These are phyloP conservation scores for Hyphantria cunea DNA, from an alignment of 1,140 invertebrate species.

Conservation along the genomic window DNA sequence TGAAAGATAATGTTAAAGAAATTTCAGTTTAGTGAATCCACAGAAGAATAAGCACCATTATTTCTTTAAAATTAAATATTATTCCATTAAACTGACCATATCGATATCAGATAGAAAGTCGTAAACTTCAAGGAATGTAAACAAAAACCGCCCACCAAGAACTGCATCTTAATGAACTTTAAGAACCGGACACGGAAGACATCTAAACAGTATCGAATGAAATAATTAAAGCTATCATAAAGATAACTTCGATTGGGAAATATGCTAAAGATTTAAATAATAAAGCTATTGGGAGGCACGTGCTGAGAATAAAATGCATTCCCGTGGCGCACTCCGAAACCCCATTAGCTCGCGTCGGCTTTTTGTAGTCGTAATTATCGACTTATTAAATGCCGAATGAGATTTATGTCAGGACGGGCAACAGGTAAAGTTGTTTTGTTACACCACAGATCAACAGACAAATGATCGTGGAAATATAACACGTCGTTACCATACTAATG, in stretches of 20 bases:
- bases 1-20: too few relatives aligned
- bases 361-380: conserved; percentile 66
- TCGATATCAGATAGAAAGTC: conserved; percentile 23
- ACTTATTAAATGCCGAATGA: conserved; percentile 56
- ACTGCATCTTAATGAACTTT: conserved; percentile 46
- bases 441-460: conserved; percentile 39
- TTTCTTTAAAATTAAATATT: conserved; percentile 14
- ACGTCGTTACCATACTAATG: too few relatives aligned
- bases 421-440: conserved; percentile 50
- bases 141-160: conserved; percentile 53
- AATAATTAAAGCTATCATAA: conserved; percentile 65
- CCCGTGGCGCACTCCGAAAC: conserved; percentile 32
- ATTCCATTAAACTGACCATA: conserved; percentile 5
- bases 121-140: conserved; percentile 46
- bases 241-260: conserved; percentile 59
- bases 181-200: conserved; percentile 60
- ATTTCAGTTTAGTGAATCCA: too few relatives aligned
- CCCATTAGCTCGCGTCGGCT: conserved; percentile 44
- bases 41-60: conserved; percentile 3
- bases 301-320: conserved; percentile 56
- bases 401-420: conserved; percentile 59
- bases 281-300: conserved; percentile 62
- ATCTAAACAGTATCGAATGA: conserved; percentile 56
- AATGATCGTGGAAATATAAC: conserved; percentile 26
- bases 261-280: conserved; percentile 66